These are phyloP conservation scores for Drosophila nigritarsus DNA, from an alignment of 2,888 invertebrate species.

Conservation along the genomic window DNA sequence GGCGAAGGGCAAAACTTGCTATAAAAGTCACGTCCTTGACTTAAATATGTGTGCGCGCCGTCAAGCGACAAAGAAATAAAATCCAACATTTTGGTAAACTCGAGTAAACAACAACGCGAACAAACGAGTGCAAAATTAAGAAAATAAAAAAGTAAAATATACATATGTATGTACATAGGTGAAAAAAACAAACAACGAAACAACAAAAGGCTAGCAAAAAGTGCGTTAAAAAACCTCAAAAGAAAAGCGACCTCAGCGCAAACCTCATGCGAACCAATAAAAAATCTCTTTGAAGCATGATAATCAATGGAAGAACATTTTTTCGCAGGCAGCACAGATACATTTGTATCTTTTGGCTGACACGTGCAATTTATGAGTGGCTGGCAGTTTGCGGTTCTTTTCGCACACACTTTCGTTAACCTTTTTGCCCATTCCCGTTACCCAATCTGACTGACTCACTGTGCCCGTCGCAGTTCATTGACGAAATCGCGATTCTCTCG, in stretches of 20 bases:
- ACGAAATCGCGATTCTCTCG: constrained; percentile 46
- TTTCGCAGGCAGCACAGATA: constrained; percentile 27
- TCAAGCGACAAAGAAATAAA: constrained; percentile 32
- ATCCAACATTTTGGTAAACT: constrained; percentile 33
- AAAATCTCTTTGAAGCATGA: constrained; percentile 15
- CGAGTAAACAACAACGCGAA: constrained; percentile 12
- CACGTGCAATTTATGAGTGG: constrained; percentile 38
- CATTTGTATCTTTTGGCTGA: constrained; percentile 47
- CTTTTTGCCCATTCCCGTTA: constrained; percentile 35
- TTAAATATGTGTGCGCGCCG: constrained; percentile 54
- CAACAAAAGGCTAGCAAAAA: constrained; percentile 3
- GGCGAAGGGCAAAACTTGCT: constrained; percentile 67
- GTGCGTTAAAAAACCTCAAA: constrained; percentile 5
- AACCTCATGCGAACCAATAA: constrained; percentile 16
- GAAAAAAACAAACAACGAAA: constrained; percentile 6
- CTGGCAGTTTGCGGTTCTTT: constrained; percentile 32
- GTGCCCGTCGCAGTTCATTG: constrained; percentile 43
- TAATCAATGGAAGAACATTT: constrained; percentile 34
- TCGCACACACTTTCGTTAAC: constrained; percentile 35
- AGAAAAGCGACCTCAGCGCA: background rate
- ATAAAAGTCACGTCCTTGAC: constrained; percentile 76
- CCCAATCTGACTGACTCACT: constrained; percentile 46
- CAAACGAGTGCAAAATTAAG: constrained; percentile 10
- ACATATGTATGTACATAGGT: constrained; percentile 1
- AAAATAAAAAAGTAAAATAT: constrained; percentile 5